Conservation (phyloP, 2,888 invertebrate genomes). For the Corbicula japonica region DNA sequence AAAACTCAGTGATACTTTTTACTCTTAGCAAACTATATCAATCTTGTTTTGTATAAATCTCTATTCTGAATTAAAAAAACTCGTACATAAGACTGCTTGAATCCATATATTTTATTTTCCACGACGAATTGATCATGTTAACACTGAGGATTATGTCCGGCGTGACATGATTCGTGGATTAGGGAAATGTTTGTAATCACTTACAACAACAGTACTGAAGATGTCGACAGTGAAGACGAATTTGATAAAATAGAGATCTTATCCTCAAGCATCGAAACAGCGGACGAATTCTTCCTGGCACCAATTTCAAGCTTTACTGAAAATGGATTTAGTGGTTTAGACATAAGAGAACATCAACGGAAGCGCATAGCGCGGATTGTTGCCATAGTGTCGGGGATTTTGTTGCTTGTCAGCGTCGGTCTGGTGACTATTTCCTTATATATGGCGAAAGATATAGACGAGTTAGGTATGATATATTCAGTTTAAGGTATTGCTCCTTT, state of each 20-base stretch:
- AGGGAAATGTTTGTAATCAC: conserved; percentile 62
- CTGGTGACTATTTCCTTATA: conserved; percentile 96
- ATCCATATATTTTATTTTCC: neutral
- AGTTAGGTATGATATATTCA: conserved; percentile 93
- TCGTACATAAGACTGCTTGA: neutral
- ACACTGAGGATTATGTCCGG: conserved; percentile 33
- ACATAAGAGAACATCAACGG: conserved; percentile 64
- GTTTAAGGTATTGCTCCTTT: too few species aligned
- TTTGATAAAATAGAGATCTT: conserved; percentile 65
- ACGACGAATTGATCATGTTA: too few species aligned
- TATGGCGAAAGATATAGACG: conserved; percentile 98
- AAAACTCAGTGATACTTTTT: neutral
- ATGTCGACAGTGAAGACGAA: conserved; percentile 59
- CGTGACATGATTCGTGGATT: conserved; percentile 29
- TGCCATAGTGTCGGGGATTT: conserved; percentile 95
- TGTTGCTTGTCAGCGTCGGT: conserved; percentile 95
- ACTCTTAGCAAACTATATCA: too few species aligned
- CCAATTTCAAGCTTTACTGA: conserved; percentile 54
- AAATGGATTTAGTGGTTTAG: conserved; percentile 40
- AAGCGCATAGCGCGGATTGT: conserved; percentile 90
- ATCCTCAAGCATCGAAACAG: conserved; percentile 60
- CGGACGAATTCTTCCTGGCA: conserved; percentile 64
- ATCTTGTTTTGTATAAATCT: too few species aligned
- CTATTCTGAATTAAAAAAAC: too few species aligned
- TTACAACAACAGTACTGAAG: conserved; percentile 59